phyloP scores from a whole-genome alignment of 2,888 invertebrate species.

The Flexamia atlantica region DNA sequence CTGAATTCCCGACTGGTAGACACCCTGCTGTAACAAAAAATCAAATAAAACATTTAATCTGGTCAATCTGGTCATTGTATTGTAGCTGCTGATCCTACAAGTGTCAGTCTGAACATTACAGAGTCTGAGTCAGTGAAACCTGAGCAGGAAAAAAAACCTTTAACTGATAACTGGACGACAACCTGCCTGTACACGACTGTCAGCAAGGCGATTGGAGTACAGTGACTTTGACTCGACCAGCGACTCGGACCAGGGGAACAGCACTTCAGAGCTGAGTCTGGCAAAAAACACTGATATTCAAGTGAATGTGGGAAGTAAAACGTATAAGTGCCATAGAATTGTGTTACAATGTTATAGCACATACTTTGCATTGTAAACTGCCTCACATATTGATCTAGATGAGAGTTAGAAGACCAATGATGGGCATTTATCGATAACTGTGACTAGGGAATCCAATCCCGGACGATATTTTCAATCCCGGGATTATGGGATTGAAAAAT shows the following conservation, averaged over 20 bases:
- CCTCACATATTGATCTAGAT: slow-evolving; percentile 12
- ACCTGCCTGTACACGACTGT: slow-evolving; percentile 27
- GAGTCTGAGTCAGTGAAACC: background rate
- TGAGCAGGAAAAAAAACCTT: slow-evolving; percentile 4
- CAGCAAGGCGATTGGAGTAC: slow-evolving; percentile 1
- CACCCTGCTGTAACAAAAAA: too few relatives aligned
- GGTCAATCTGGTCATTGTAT: too few relatives aligned
- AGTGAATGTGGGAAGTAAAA: slow-evolving; percentile 81
- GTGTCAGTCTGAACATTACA: slow-evolving; percentile 81
- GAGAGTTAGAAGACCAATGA: slow-evolving; percentile 85
- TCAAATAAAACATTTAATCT: too few relatives aligned
- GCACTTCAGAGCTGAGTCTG: slow-evolving; percentile 8
- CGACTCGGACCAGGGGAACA: slow-evolving; percentile 18
- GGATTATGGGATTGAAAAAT: too few relatives aligned
- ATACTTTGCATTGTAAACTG: slow-evolving; percentile 76
- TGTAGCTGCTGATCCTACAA: slow-evolving; percentile 81
- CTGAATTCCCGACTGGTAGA: too few relatives aligned
- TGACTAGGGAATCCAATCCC: too few relatives aligned
- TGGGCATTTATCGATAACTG: slow-evolving; percentile 86
- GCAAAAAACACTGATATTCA: slow-evolving; percentile 78
- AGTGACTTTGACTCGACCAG: slow-evolving; percentile 34
- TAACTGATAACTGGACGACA: background rate
- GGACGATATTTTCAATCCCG: too few relatives aligned
- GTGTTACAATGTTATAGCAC: slow-evolving; percentile 84
- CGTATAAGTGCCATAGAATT: slow-evolving; percentile 83